Evolutionary conservation across 2,888 invertebrate species (phyloP), one percentile per base, ranked within the genome.

Genomic region (Abrostola triplasia): DNA sequence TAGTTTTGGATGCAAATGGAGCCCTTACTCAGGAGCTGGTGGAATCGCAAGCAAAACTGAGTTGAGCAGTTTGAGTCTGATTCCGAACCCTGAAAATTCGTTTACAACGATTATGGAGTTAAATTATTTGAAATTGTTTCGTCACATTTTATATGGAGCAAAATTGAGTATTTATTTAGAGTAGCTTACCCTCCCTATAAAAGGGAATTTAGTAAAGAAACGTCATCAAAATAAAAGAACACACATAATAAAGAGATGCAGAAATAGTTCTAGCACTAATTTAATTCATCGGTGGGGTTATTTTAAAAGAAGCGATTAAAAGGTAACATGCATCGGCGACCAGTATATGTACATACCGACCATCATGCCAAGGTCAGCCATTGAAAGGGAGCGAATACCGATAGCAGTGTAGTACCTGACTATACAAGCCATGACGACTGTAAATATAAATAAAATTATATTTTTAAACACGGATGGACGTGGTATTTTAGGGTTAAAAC

Each of bases 351-450:
- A 56, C 4, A 41, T 64, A 40, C 8, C 59, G 49, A 35, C 56
- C 62, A 56, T 62, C 58, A 35, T 6, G 57, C 13, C 67, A 79
- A 78, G 78, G 78, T 59, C 69, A 71, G 66, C 60, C 60, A 69
- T 76, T 66, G 71, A 76, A 78, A 79, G 78, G 79, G 60, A 76
- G 63, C 59, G 50, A 63, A 66, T 47, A 54, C 36, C 9, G 51
- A 59, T 58, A 60, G 59, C 61, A 64, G 59, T 62, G 59, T n/a
- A n/a, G n/a, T n/a, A 55, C 49, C 10, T 42, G 50, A n/a, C n/a
- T n/a, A n/a, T 37, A 35, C 54, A 41, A 36, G 58, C 13, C 37
- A 36, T 40, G 53, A 48, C 40, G 9, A 47, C 12, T 55, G 35
- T 24, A 56, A 7, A 48, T n/a, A 40, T 12, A 36, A 12, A 36